A percentile compares a stretch with the other conserved stretches of the same genome.
Conservation (phyloP, 2,888 invertebrate species). For the Drosophila merina region DNA sequence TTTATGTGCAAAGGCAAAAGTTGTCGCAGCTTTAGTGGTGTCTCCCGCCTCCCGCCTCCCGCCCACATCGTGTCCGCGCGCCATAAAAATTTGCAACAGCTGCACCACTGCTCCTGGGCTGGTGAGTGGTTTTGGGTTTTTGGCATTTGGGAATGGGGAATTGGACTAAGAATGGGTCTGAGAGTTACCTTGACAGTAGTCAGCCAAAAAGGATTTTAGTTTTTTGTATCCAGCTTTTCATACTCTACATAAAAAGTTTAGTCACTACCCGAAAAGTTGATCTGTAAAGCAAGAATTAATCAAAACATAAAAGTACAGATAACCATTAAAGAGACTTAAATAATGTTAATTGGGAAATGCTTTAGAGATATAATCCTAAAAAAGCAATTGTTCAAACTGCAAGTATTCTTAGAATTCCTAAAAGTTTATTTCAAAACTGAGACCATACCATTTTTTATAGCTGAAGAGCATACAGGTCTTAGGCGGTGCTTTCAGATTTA, state of each 20-base stretch:
- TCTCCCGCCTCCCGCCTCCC: constrained; percentile 15
- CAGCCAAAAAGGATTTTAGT: constrained; percentile 70
- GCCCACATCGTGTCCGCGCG: constrained; percentile 75
- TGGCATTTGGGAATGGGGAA: constrained; percentile 38
- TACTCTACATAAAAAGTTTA: constrained; percentile 23
- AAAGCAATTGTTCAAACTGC: neutral
- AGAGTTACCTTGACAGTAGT: constrained; percentile 73
- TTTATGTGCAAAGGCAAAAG: constrained; percentile 75
- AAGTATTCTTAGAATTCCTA: neutral
- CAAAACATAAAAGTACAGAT: too few relatives aligned
- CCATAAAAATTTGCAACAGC: constrained; percentile 79
- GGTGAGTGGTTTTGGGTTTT: constrained; percentile 9
- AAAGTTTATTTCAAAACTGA: neutral
- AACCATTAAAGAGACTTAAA: too few relatives aligned
- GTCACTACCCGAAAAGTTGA: neutral
- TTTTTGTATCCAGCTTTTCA: constrained; percentile 29
- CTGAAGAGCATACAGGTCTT: neutral
- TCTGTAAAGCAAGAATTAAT: neutral
- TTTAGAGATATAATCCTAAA: neutral
- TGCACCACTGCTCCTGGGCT: constrained; percentile 45
- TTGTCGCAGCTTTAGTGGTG: constrained; percentile 69
- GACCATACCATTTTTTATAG: neutral
- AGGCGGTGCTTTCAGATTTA: constrained; percentile 21
- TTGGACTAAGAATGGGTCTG: constrained; percentile 42
- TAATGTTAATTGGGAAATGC: neutral